A percentile compares a stretch with the other conserved stretches of the same genome.
Conservation (phyloP, 1,140 invertebrate genomes). For the Pseudomyrmex concolor region DNA sequence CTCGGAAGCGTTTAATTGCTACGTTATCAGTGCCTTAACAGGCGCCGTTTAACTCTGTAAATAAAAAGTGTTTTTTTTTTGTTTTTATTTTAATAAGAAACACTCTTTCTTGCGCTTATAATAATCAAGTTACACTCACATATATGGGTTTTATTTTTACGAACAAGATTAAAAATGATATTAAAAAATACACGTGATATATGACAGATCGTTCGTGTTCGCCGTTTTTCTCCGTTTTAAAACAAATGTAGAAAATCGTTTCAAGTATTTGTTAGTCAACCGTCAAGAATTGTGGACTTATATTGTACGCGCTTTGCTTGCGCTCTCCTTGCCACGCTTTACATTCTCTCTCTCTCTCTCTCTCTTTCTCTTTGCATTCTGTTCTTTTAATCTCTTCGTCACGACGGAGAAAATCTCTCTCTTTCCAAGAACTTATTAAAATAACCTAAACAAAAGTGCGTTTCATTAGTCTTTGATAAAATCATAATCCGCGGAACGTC, state of each 20-base stretch:
- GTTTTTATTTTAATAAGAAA: not conserved
- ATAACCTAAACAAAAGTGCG: slow-evolving; percentile 44
- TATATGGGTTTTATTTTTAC: too few relatives aligned
- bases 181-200: too few relatives aligned
- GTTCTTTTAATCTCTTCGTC: slow-evolving; percentile 21
- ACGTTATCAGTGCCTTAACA: slow-evolving; percentile 49
- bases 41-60: not conserved
- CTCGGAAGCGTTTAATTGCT: slow-evolving; percentile 40
- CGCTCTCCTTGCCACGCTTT: not conserved
- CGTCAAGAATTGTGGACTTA: slow-evolving; percentile 27
- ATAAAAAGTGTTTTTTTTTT: not conserved
- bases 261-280: not conserved
- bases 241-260: not conserved
- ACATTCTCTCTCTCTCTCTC: too few relatives aligned
- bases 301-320: slow-evolving; percentile 12
- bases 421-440: slow-evolving; percentile 47
- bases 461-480: slow-evolving; percentile 55
- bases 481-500: slow-evolving; percentile 45
- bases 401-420: slow-evolving; percentile 27
- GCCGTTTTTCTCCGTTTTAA: not conserved
- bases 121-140: too few relatives aligned
- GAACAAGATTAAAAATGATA: not conserved
- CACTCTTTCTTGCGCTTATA: not conserved
- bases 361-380: not conserved
- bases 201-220: not conserved